phyloP scores from a whole-genome alignment of 2,888 invertebrate species.

The Chelonus formosanus region DNA sequence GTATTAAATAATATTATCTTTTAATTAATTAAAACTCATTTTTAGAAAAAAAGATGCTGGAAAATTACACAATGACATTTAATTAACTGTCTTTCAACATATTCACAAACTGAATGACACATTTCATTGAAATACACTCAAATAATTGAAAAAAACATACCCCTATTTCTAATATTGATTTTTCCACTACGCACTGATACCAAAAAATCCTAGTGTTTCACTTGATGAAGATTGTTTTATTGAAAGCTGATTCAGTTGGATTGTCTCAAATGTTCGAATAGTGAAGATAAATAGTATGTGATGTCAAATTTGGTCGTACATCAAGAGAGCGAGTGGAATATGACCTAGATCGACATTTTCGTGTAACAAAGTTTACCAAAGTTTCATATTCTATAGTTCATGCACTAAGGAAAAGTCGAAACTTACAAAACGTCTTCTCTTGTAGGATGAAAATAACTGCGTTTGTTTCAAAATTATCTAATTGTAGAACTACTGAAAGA shows the following conservation, averaged over 20 bases:
- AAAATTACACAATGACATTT: too few relatives aligned
- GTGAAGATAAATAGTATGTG: slow-evolving; percentile 35
- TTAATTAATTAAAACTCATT: too few relatives aligned
- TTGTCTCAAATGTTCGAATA: slow-evolving; percentile 41
- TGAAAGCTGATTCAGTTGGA: slow-evolving; percentile 8
- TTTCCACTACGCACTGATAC: too few relatives aligned
- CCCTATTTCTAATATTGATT: too few relatives aligned
- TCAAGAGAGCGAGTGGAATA: slow-evolving; percentile 15
- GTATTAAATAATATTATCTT: too few relatives aligned
- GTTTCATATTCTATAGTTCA: slow-evolving; percentile 25
- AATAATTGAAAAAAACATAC: too few relatives aligned
- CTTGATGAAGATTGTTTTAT: background rate
- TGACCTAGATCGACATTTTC: slow-evolving; percentile 34
- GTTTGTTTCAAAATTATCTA: slow-evolving; percentile 15
- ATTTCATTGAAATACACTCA: too few relatives aligned
- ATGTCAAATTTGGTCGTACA: slow-evolving; percentile 16
- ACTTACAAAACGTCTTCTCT: slow-evolving; percentile 36
- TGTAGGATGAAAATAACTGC: slow-evolving; percentile 41
- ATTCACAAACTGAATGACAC: too few relatives aligned
- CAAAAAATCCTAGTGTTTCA: too few relatives aligned
- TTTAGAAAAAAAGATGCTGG: too few relatives aligned
- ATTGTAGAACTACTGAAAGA: too few relatives aligned
- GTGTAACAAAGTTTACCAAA: slow-evolving; percentile 29
- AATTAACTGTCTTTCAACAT: too few relatives aligned
- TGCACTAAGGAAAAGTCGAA: slow-evolving; percentile 21